These are phyloP conservation scores for Heterocephalus glaber DNA, from an alignment of 2,113 vertebrate genomes.

Conservation along the genomic window DNA sequence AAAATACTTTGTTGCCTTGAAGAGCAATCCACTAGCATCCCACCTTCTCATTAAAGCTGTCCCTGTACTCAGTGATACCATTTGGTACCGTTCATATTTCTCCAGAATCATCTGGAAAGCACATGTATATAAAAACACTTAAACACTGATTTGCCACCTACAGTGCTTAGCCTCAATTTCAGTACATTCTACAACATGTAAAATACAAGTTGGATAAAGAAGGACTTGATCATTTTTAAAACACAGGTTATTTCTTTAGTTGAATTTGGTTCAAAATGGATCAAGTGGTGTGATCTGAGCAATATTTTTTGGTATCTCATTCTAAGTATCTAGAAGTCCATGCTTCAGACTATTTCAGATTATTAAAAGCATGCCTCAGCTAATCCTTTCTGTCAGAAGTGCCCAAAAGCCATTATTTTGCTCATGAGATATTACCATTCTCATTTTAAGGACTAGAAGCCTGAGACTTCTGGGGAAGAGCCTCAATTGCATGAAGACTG, in stretches of 20 bases:
- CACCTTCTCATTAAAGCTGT: slow-evolving; percentile 10
- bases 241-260: not conserved
- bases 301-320: not conserved
- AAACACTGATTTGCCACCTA: not conserved
- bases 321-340: not conserved
- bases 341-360: not conserved
- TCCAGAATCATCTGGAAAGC: not conserved
- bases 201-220: not conserved
- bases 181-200: not conserved
- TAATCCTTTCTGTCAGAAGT: not conserved
- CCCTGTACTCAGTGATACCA: not conserved
- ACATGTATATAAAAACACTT: not conserved
- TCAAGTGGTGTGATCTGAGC: not conserved
- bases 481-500: not conserved
- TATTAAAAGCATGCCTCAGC: not conserved
- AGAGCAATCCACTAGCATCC: not conserved
- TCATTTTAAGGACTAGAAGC: not conserved
- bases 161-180: not conserved
- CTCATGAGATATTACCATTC: not conserved
- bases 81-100: not conserved
- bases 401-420: not conserved
- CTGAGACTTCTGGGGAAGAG: not conserved
- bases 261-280: not conserved
- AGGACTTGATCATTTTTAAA: not conserved
- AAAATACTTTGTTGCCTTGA: not conserved